Percentiles rank a stretch among this genome's conserved stretches.
Conservation (phyloP, 2,113 vertebrate species). For the Gracilinanus agilis region DNA sequence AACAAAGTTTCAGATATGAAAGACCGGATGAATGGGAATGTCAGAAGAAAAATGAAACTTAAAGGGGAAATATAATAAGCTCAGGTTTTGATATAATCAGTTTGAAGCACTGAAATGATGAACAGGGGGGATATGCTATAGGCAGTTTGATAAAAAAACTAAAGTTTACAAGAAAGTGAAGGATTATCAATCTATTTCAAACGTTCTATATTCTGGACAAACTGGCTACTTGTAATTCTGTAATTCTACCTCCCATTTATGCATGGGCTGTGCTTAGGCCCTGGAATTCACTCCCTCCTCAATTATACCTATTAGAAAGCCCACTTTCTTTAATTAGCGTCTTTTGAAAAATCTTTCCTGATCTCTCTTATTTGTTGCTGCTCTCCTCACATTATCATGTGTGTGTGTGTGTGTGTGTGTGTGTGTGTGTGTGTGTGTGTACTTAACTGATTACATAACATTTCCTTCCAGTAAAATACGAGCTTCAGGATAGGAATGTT, state of each 20-base stretch:
- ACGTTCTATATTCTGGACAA: background rate
- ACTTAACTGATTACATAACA: background rate
- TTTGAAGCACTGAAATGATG: background rate
- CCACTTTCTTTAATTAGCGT: background rate
- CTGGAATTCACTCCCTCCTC: background rate
- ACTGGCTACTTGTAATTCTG: background rate
- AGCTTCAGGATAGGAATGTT: background rate
- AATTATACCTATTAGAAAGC: background rate
- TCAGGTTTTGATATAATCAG: background rate
- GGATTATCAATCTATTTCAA: background rate
- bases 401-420: background rate
- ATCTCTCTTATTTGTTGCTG: background rate
- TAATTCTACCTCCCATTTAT: background rate
- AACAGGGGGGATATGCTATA: background rate
- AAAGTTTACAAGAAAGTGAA: background rate
- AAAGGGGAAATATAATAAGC: background rate
- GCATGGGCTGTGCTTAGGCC: background rate
- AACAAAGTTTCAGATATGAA: background rate
- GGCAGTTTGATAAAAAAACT: background rate
- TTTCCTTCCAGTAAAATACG: background rate
- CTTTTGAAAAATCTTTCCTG: background rate
- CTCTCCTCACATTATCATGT: background rate
- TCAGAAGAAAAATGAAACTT: background rate
- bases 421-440: background rate
- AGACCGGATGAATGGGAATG: background rate